Evolutionary conservation across 2,797 vertebrate genomes (phyloP), one percentile per base, ranked within the genome.

Genomic region (Eupleurogrammus muticus): DNA sequence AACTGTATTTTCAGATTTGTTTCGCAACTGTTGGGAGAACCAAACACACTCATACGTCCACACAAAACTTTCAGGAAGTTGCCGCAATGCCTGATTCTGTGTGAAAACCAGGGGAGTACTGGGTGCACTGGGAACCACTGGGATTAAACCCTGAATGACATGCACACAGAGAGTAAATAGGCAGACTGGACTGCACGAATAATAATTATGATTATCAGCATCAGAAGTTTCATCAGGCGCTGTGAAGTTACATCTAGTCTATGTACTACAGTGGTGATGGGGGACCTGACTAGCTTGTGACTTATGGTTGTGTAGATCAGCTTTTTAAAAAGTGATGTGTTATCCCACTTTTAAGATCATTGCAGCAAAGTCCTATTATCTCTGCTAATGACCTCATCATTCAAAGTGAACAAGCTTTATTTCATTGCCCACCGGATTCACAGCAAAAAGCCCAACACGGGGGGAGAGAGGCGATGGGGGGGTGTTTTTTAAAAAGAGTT

Each of bases 351-450:
- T 90, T 83, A 73, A 81, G 87, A 87, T 89, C 55, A 58, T 90
- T 86, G 89, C 83, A 83, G 70, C 63, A 79, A 63, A 85, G 84
- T 84, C 83, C 74, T 89, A 90, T 92, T 92, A 91, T 89, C 84
- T 84, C 69, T 78, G 79, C 82, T 92, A 93, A 92, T 91, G 87
- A 87, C 86, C 73, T 89, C 84, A 93, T 93, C 80, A 79, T 84
- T 92, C 82, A 91, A 72, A 80, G 66, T 24, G 70, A 85, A 75
- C 72, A 59, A 79, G 80, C 80, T 86, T 87, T 76, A 77, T 82
- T 83, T 83, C 73, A 68, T 69, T 83, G 55, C 64, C 49, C 36
- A 82, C 53, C 51, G 68, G 67, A 72, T 71, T 66, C 51, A 68
- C 70, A 68, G 85, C 76, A 81, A 87, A 81, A 66, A 48, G 48